Evolutionary conservation across 2,797 vertebrate genomes (phyloP).

Genomic region (Anguilla obscura): DNA sequence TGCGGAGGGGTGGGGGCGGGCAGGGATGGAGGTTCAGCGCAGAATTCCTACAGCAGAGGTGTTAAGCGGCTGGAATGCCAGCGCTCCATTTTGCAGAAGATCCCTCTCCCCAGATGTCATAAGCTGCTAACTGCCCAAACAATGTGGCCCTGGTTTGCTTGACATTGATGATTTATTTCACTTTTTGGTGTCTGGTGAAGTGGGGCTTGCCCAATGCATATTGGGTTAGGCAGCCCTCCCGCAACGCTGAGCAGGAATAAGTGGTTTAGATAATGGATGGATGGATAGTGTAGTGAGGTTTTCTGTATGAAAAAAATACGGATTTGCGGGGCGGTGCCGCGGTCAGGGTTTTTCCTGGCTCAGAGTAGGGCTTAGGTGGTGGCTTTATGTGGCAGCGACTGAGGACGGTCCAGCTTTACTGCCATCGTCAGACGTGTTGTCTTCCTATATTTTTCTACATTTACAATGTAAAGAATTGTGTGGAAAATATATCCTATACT

Average conservation of each 20-base stretch:
- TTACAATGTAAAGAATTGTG: no score
- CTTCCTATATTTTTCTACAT: no score
- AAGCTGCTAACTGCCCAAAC: background rate
- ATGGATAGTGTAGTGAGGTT: background rate
- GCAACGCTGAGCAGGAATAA: no score
- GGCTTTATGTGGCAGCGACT: no score
- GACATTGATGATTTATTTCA: background rate
- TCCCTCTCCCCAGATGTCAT: background rate
- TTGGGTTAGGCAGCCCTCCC: no score
- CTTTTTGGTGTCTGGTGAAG: background rate
- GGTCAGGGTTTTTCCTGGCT: no score
- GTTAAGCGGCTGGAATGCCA: background rate
- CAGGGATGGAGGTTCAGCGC: slow-evolving; percentile 73
- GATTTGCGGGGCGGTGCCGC: no score
- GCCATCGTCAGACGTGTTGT: no score
- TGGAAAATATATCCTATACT: no score
- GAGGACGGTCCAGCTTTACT: no score
- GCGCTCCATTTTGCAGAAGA: background rate
- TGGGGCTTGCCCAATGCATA: background rate
- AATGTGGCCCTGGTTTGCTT: background rate
- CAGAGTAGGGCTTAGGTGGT: no score
- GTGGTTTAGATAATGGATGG: background rate
- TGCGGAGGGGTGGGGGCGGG: slow-evolving; percentile 50
- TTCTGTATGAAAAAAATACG: background rate
- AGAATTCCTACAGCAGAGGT: slow-evolving; percentile 67